phyloP scores from a whole-genome alignment of 2,888 invertebrate species.

The Dione juno region DNA sequence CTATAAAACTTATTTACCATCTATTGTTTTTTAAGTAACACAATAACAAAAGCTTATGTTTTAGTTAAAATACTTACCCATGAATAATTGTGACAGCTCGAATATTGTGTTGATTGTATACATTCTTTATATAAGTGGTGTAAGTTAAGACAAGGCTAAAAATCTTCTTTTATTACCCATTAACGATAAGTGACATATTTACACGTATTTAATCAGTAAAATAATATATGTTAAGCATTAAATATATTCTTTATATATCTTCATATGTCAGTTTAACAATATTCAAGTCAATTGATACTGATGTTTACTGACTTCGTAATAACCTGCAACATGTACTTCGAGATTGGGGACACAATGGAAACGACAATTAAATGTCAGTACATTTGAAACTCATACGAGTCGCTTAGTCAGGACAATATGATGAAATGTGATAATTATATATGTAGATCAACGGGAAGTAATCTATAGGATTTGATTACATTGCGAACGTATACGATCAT shows the following conservation, averaged over 20 bases:
- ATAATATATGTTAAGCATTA: slow-evolving; percentile 1
- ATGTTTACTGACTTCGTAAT: slow-evolving; percentile 6
- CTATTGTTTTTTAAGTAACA: slow-evolving; percentile 31
- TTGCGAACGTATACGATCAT: too few species aligned
- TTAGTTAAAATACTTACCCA: slow-evolving; percentile 4
- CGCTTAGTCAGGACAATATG: too few species aligned
- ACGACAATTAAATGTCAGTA: neutral
- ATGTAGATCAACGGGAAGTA: too few species aligned
- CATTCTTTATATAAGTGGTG: neutral
- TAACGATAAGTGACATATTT: neutral
- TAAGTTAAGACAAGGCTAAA: neutral
- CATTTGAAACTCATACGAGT: too few species aligned
- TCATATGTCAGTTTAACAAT: neutral
- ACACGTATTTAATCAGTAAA: neutral
- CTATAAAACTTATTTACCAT: slow-evolving; percentile 36
- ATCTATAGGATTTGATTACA: too few species aligned
- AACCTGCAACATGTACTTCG: neutral
- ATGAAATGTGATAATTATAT: too few species aligned
- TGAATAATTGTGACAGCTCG: neutral
- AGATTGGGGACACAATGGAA: neutral
- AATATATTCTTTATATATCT: neutral
- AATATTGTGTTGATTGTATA: neutral
- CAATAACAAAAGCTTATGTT: neutral
- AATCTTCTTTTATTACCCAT: slow-evolving; percentile 10
- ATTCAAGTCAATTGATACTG: neutral